These are phyloP conservation scores for Chloroceryle inda DNA, from an alignment of 2,797 vertebrate species.

Conservation along the genomic window DNA sequence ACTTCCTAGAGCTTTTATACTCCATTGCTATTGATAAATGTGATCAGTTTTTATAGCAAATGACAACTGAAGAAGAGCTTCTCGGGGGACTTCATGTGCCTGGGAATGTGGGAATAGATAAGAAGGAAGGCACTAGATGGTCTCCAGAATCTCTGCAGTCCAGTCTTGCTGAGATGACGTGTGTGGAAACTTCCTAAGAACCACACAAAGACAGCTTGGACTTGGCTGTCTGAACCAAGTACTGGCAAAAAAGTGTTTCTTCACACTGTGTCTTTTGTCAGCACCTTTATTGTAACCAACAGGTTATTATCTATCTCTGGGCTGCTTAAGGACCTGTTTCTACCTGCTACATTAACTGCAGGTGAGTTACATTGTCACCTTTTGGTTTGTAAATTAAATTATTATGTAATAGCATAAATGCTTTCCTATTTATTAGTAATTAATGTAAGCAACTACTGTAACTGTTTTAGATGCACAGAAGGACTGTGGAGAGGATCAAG, in stretches of 20 bases:
- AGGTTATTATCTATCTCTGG: neutral
- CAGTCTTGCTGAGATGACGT: neutral
- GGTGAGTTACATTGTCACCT: neutral
- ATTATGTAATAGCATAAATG: neutral
- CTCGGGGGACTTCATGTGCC: neutral
- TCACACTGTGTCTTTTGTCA: neutral
- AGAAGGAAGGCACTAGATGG: neutral
- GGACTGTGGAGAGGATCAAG: too few species aligned
- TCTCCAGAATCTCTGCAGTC: neutral
- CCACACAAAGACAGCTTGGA: neutral
- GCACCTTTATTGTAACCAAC: neutral
- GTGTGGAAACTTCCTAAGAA: neutral
- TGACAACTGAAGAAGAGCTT: neutral
- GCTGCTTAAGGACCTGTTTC: neutral
- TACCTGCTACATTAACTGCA: neutral
- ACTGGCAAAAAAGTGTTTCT: neutral
- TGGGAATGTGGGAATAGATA: neutral
- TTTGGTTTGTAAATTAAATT: neutral
- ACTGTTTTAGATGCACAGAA: neutral
- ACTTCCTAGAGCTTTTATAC: conserved; percentile 6
- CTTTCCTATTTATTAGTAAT: neutral
- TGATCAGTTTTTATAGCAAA: neutral
- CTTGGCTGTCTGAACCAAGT: neutral
- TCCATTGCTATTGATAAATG: neutral
- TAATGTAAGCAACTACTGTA: neutral